Base-by-base conservation (phyloP, 2,797 vertebrate species). In the Cuculus canorus region DNA sequence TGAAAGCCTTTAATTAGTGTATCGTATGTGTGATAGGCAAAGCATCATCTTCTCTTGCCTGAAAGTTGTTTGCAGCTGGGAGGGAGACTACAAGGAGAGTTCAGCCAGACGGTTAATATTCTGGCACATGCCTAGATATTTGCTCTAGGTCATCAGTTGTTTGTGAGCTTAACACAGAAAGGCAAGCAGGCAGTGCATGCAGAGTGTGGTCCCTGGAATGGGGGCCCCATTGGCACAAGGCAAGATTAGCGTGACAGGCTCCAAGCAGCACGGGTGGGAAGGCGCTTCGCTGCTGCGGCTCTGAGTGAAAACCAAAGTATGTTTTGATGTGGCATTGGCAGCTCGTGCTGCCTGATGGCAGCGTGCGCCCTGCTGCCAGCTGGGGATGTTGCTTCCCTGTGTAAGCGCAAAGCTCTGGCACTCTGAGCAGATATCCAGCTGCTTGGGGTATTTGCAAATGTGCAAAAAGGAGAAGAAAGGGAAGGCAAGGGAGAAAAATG, bases 21-120 rank as follows among this genome's bases (percentile, higher is more conserved):
- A 16, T 23, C 2, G 0, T 64, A 28, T 0, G 0, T 53, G 17
- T 0, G 1, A 27, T n/a, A 69, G 32, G 47, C n/a, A 59, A 63
- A 73, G 14, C 41, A 24, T 28, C 21, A 8, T 43, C 53, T 60
- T 76, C 6, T 6, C 65, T 47, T 65, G 60, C 41, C 76, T 56
- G 27, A 23, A 78, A 65, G 56, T 60, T 78, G 35, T 69, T 73
- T 54, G 63, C 72, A 76, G 59, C 52, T 68, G 64, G 48, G 32
- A 86, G 12, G n/a, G 33, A 63, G 56, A 27, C 33, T 17, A 48
- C 25, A 60, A 41, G 66, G 78, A 70, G 59, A n/a, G 32, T 4
- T 25, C 24, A 37, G 37, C 33, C 48, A 43, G 28, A 57, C 7
- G 25, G 18, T 63, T 41, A 16, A 30, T 25, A 4, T 60, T 93